Evolutionary conservation across 2,888 invertebrate species (phyloP), one percentile per base, ranked within the genome.

Genomic region (Athalia rosae): DNA sequence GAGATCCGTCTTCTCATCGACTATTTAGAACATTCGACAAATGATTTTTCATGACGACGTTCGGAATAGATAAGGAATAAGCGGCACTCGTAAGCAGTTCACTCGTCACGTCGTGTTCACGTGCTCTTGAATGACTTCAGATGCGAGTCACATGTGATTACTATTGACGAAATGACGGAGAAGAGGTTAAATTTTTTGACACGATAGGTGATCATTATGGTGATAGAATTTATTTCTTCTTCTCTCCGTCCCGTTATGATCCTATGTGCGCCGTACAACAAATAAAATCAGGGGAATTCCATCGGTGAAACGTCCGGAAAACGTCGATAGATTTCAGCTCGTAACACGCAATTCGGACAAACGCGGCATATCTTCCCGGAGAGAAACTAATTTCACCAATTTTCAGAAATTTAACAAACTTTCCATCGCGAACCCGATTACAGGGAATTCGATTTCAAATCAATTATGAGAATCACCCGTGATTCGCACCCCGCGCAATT

Each of bases 101-200:
- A 58, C 43, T 15, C n/a, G 71, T 45, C 71, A 71, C 58, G 71
- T 4, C 13, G 5, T 13, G 71, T 71, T 58, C 71, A 71, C 71
- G 71, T 71, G 71, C n/a, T 71, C 45, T 71, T 58, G 56, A 56
- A n/a, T 71, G 8, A 45, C 13, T 71, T 45, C 71, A 7, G 13
- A 58, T 5, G 58, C 8, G 7, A 58, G 71, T 71, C 71, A 71
- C 56, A 58, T 58, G 13, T 58, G 58, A 58, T 56, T 58, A 45
- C 41, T 4, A 4, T 71, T 58, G 15, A 45, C 71, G 56, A 71
- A 71, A 71, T 71, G 71, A 71, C 71, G 71, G 58, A 56, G 9
- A 71, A 45, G 71, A 71, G 71, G 71, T 71, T 28, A 71, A 58
- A 43, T 58, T 45, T 8, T 58, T 45, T 58, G 71, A 58, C 50